Conservation (phyloP, 2,888 invertebrate genomes). For the Heliconius cydno region DNA sequence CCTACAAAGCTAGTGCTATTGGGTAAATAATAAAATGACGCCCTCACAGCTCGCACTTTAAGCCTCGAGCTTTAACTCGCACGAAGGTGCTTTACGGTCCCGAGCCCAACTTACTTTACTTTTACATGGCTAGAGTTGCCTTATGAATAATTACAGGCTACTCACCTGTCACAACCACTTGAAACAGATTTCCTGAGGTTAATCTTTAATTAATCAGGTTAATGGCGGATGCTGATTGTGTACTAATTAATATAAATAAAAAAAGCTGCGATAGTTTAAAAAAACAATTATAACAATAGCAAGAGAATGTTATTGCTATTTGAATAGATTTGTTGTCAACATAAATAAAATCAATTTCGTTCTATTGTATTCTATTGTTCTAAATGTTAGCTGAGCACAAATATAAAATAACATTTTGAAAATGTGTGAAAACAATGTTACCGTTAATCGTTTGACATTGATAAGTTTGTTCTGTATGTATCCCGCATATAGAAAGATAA, state of each 20-base stretch:
- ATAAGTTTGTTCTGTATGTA: too few relatives aligned
- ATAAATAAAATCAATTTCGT: not conserved
- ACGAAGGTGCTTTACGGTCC: constrained; percentile 22
- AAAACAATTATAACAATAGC: not conserved
- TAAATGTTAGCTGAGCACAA: not conserved
- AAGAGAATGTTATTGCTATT: not conserved
- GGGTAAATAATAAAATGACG: constrained; percentile 23
- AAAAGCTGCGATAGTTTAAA: not conserved
- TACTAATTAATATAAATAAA: not conserved
- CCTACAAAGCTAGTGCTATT: constrained; percentile 19
- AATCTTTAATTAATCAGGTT: constrained; percentile 5
- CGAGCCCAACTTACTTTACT: constrained; percentile 19
- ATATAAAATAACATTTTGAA: not conserved
- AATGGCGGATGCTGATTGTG: constrained; percentile 1
- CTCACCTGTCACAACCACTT: constrained; percentile 14
- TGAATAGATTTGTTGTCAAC: not conserved
- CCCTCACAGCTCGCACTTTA: not conserved
- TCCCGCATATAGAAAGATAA: not conserved
- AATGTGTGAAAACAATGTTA: not conserved
- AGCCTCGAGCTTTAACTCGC: constrained; percentile 13
- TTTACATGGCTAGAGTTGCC: constrained; percentile 24
- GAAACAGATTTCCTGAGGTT: constrained; percentile 19
- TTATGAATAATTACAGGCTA: constrained; percentile 32
- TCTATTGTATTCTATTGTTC: constrained; percentile 7
- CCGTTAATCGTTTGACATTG: too few relatives aligned